A percentile compares a stretch with the other conserved stretches of the same genome.
These are phyloP conservation scores for Pipistrellus kuhlii DNA, from an alignment of 2,797 vertebrate genomes.

Conservation along the genomic window DNA sequence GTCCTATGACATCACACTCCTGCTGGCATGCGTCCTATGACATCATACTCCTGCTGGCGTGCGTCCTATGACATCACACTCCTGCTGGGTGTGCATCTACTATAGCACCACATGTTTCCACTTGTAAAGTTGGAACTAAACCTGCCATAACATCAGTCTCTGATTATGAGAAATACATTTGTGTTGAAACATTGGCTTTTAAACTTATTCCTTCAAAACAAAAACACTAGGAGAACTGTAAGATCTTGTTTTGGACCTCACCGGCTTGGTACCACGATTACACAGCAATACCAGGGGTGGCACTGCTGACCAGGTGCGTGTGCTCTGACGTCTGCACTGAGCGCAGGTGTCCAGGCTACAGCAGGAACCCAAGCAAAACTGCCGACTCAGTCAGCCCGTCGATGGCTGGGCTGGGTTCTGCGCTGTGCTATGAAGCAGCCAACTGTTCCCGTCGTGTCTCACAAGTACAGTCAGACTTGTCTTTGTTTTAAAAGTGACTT, in stretches of 20 bases:
- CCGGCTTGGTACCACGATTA: not conserved
- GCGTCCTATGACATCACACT: too few species aligned
- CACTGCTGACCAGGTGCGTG: too few species aligned
- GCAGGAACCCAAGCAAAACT: not conserved
- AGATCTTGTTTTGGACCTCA: not conserved
- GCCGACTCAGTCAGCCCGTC: not conserved
- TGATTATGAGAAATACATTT: not conserved
- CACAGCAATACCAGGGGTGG: not conserved
- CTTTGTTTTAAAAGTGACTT: conserved; percentile 20
- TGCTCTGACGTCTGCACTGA: too few species aligned
- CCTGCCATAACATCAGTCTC: not conserved
- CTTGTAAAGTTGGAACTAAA: not conserved
- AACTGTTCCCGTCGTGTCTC: not conserved
- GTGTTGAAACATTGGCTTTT: not conserved
- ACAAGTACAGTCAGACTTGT: not conserved
- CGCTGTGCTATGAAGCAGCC: not conserved
- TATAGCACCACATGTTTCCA: not conserved
- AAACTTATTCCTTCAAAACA: not conserved
- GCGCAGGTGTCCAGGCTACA: too few species aligned
- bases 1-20: too few species aligned
- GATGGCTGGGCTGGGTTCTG: not conserved
- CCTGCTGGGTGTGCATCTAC: too few species aligned
- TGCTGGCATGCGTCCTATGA: too few species aligned
- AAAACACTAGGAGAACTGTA: not conserved
- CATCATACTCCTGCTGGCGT: too few species aligned